Base-by-base conservation (phyloP, 2,113 vertebrate species). In the Thalassarche chlororhynchos region DNA sequence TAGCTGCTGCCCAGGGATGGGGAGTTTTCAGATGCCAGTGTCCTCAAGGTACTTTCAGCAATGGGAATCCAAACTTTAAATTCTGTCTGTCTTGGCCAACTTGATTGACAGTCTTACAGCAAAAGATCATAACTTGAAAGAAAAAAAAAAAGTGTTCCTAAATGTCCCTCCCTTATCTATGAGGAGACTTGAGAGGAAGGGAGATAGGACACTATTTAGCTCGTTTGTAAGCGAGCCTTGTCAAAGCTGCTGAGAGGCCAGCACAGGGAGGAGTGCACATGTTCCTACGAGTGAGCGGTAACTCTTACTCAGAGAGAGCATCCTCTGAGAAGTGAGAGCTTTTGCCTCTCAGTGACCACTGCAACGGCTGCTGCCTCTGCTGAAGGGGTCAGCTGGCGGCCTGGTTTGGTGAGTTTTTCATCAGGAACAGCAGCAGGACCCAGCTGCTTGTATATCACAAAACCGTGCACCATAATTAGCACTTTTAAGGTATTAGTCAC, bases 271-370 rank as follows among this genome's bases (percentile, higher is more conserved):
- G 14, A 58, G 32, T 12, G 3, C 29, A 54, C 11, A 12, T 34
- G 10, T 49, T 82, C 21, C 42, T 61, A 19, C 0, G 2, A 68
- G 29, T 5, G 9, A 87, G 24, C 1, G 0, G 9, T 29, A 58
- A 52, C 54, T 36, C 51, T 36, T 55, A 21, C 29, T 47, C 1
- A 1, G n/a, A 58, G 32, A 12, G 15, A 87, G 24, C 32, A 83
- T 40, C 40, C 32, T 81, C 31, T 34, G 23, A 84, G 40, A 66
- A 66, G 9, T 8, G 52, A 57, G 75, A 49, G 32, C 9, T 95
- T 61, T 78, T 55, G 4, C 61, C 38, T 40, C 71, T 34, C 83
- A 47, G 65, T 40, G 69, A 49, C 65, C 57, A 34, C n/a, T n/a
- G 55, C 57, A 64, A 69, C 4, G 12, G 60, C 44, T 75, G 64